phyloP scores from a whole-genome alignment of 30 jellyfish, hydroid and myxozoan species.

The Aurelia sp. region DNA sequence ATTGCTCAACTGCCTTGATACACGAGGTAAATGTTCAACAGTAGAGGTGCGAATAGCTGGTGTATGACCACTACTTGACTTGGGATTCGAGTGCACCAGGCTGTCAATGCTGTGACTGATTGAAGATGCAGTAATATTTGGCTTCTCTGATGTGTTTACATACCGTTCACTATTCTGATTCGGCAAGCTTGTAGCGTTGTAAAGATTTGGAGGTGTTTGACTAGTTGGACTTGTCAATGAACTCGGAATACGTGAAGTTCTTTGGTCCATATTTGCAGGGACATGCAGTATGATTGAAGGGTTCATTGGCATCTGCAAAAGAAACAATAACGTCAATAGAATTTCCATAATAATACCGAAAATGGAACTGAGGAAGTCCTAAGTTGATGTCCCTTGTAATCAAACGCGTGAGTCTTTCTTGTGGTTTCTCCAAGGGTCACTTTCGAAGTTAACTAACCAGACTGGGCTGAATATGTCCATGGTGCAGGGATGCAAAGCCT shows the following conservation, averaged over 20 bases:
- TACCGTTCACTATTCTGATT: background rate
- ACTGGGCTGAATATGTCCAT: too few relatives aligned
- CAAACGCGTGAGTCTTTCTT: too few relatives aligned
- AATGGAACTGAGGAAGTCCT: background rate
- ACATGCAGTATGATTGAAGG: constrained; percentile 60
- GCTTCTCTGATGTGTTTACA: constrained; percentile 14
- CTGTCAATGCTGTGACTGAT: constrained; percentile 48
- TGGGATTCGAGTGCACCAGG: constrained; percentile 28
- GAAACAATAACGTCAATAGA: background rate
- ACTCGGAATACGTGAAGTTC: constrained; percentile 48
- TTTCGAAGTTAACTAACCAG: too few relatives aligned
- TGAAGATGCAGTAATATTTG: background rate
- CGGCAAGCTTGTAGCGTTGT: constrained; percentile 3
- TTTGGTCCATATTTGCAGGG: constrained; percentile 68
- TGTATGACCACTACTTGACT: constrained; percentile 11
- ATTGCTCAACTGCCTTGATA: constrained; percentile 4
- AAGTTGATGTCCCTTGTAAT: too few relatives aligned
- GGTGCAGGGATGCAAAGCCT: too few relatives aligned
- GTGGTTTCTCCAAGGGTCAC: too few relatives aligned
- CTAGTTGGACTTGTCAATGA: constrained; percentile 28
- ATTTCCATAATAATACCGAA: background rate
- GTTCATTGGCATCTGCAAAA: constrained; percentile 44
- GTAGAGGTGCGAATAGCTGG: constrained; percentile 25
- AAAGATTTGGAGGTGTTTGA: constrained; percentile 1
- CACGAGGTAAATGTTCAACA: constrained; percentile 27